Base-by-base conservation (phyloP, 1,140 invertebrate species). In the Drosophila leontia region DNA sequence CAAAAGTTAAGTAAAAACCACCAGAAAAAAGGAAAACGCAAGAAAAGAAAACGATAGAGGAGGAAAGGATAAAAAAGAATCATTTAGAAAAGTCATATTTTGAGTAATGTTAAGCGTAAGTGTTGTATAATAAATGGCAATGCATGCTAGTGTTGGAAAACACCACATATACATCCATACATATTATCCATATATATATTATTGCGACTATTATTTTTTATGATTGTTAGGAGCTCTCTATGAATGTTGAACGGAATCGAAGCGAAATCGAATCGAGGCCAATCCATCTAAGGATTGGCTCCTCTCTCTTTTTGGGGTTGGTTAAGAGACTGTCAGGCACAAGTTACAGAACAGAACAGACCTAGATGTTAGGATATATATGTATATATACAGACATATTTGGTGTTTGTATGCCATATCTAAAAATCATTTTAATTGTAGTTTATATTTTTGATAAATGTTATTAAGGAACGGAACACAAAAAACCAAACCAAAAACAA, bases 401-500 rank as follows among this genome's bases (percentile, higher is more conserved):
- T 39, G 48, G 65, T 70, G 75, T 57, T 63, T 71, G 58, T 63
- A 69, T 78, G 75, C 61, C 58, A 71, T 78, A 70, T 70, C 65
- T 62, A 47, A 55, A 67, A 80, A 79, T 80, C 77, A 80, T 82
- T 90, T 90, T 90, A 75, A 90, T 82, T 91, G 88, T 91, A 91
- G 88, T 91, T 91, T 91, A 91, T 91, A 91, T 91, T 91, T 91
- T 91, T 91, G 88, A 91, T 91, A 91, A 91, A 91, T 91, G 88
- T 91, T 91, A 91, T 91, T 91, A 90, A 78, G 50, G 75, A 77
- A 77, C 32, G 48, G 44, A 75, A 68, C 57, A 51, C 51, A 37
- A 53, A 35, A 51, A 59, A 72, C 51, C 23, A 53, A 35, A 51
- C 56, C 75, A 80, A 70, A 45, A 45, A 15, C 19, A 47, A 47